A percentile compares a stretch with the other conserved stretches of the same genome.
Evolutionary conservation across 2,113 vertebrate species (phyloP).

Genomic region (Paradisaea rubra): DNA sequence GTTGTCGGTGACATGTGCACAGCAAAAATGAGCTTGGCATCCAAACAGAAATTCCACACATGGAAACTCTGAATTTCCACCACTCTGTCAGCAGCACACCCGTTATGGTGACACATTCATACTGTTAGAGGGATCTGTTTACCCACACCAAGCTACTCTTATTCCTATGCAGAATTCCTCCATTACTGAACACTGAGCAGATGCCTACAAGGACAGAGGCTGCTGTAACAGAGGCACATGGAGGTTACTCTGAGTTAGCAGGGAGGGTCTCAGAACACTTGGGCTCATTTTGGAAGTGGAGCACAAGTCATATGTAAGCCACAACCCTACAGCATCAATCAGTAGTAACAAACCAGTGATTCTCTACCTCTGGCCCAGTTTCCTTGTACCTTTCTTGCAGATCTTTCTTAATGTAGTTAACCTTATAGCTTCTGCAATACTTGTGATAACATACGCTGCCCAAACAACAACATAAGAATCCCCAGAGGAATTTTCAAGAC

Average conservation of each 20-base stretch:
- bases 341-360: not conserved
- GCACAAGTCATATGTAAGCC: not conserved
- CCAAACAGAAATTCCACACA: not conserved
- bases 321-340: not conserved
- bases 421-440: not conserved
- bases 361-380: not conserved
- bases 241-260: not conserved
- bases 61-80: not conserved
- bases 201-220: not conserved
- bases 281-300: not conserved
- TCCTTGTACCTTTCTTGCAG: not conserved
- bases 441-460: not conserved
- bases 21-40: not conserved
- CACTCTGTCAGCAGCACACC: not conserved
- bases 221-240: not conserved
- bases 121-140: not conserved
- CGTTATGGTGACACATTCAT: rapidly evolving
- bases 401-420: not conserved
- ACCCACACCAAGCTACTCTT: not conserved
- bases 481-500: not conserved
- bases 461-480: not conserved
- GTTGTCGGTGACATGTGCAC: rapidly evolving
- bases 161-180: not conserved
- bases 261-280: not conserved
- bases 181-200: not conserved